phyloP scores from a whole-genome alignment of 2,888 invertebrate genomes.

The Plebejus argus region DNA sequence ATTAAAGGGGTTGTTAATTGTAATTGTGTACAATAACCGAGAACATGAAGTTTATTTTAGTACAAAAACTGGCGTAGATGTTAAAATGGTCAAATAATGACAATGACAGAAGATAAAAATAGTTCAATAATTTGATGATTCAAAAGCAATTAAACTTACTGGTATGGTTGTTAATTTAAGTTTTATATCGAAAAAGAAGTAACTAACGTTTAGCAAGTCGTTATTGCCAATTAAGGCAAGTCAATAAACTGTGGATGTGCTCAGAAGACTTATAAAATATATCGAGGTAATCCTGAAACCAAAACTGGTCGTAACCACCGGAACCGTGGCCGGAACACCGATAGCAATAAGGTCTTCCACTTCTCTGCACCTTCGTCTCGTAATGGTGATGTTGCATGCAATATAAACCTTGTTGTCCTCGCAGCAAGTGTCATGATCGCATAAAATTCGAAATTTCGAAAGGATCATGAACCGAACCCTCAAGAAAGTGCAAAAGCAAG shows the following conservation, averaged over 20 bases:
- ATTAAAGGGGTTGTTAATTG: too few relatives aligned
- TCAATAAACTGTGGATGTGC: neutral
- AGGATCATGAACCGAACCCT: neutral
- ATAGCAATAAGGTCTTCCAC: conserved; percentile 18
- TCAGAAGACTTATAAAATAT: conserved; percentile 18
- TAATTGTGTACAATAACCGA: neutral
- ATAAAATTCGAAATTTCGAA: neutral
- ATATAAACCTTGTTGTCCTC: neutral
- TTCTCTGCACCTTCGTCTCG: neutral
- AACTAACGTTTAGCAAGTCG: neutral
- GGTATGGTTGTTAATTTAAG: neutral
- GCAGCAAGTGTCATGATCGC: neutral
- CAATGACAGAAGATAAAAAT: neutral
- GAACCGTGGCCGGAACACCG: conserved; percentile 5
- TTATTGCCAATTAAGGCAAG: neutral
- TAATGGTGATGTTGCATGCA: neutral
- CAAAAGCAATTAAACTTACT: neutral
- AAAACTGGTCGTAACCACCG: conserved; percentile 17
- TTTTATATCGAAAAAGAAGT: neutral
- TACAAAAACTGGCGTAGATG: neutral
- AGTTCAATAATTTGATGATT: neutral
- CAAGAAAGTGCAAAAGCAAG: conserved; percentile 4
- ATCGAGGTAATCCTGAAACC: conserved; percentile 21
- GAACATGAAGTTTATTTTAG: neutral
- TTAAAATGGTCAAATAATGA: neutral